A percentile compares a stretch with the other conserved stretches of the same genome.
phyloP scores from a whole-genome alignment of 2,888 invertebrate genomes.

The Eupithecia subumbrata region DNA sequence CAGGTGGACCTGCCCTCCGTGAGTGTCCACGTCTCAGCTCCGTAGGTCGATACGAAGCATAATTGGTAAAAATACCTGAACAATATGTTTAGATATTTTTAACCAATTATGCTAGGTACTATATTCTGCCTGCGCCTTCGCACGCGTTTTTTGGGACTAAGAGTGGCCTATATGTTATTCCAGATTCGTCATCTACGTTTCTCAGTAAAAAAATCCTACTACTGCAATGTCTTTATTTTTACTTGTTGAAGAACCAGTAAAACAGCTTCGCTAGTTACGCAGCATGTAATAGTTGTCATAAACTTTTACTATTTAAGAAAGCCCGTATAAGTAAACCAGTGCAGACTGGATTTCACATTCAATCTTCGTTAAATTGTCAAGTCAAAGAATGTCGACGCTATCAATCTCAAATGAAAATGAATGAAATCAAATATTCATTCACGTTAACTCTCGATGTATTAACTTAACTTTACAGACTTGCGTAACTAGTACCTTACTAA shows the following conservation, averaged over 20 bases:
- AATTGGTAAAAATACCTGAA: not conserved
- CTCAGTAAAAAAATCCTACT: no score
- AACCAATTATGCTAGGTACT: no score
- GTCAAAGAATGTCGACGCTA: conserved; percentile 4
- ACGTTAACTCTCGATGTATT: no score
- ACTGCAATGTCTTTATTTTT: not conserved
- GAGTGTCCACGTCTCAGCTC: no score
- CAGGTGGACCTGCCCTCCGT: no score
- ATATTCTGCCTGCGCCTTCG: no score
- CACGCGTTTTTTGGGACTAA: no score
- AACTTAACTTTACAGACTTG: no score
- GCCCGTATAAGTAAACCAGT: conserved; percentile 12
- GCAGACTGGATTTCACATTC: conserved; percentile 1
- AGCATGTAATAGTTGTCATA: not conserved
- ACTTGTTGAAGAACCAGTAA: not conserved
- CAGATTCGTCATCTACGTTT: not conserved
- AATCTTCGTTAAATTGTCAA: not conserved
- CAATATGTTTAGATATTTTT: no score
- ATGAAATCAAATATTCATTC: no score
- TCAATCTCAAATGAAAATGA: not conserved
- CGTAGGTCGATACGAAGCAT: not conserved
- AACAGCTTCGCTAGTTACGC: not conserved
- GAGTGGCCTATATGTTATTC: no score
- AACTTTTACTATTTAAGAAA: conserved; percentile 10
- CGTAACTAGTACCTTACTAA: no score